Evolutionary conservation across 2,888 invertebrate species (phyloP).

Genomic region (Pristionchus maxplancki): DNA sequence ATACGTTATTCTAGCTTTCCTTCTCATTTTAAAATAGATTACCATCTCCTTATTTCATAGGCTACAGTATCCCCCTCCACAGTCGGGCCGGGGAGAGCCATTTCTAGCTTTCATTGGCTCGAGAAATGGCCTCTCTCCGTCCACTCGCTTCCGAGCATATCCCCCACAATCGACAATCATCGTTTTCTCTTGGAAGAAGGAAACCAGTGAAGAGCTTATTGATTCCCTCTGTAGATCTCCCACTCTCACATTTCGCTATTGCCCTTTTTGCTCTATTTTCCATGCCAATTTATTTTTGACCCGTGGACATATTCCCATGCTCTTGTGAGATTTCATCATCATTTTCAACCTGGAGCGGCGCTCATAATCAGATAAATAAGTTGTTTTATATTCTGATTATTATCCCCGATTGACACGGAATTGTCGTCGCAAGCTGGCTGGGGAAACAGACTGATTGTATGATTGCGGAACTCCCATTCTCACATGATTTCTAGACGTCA

Average conservation of each 20-base stretch:
- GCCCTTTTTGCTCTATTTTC: not conserved
- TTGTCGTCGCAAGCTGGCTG: not conserved
- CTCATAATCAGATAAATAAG: not conserved
- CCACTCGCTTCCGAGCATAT: constrained; percentile 1
- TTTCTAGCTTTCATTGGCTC: not conserved
- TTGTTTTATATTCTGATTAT: constrained; percentile 4
- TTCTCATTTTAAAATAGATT: not conserved
- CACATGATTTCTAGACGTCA: not conserved
- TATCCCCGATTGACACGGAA: not conserved
- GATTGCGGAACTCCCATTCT: not conserved
- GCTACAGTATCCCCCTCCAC: not conserved
- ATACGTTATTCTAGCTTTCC: not conserved
- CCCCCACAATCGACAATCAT: constrained; percentile 1
- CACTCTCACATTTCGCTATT: not conserved
- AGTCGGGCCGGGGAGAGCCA: not conserved
- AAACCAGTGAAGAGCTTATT: constrained; percentile 31
- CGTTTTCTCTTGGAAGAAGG: not conserved
- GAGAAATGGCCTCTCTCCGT: not conserved
- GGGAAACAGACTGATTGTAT: not conserved
- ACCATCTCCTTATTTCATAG: not conserved
- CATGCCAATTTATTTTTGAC: not conserved
- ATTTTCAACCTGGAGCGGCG: not conserved
- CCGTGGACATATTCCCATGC: not conserved
- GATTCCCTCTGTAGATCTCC: not conserved
- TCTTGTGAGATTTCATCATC: not conserved